phyloP scores from a whole-genome alignment of 2,888 invertebrate genomes.

The Megaustenia siamemsis region DNA sequence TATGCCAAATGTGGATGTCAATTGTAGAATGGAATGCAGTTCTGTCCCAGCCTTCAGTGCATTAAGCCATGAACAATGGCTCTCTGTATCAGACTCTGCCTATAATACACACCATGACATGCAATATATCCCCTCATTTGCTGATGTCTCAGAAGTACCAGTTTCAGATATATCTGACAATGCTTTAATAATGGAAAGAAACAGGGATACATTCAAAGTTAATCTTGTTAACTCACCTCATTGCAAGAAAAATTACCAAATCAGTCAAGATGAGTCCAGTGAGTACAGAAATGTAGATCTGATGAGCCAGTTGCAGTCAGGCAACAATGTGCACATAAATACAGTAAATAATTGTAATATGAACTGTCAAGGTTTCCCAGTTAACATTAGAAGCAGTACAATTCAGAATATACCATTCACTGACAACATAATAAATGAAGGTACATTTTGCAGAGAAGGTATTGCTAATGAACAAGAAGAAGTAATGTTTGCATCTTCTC shows the following conservation, averaged over 20 bases:
- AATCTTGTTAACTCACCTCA: conserved; percentile 7
- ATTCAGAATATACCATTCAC: not conserved
- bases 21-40: not conserved
- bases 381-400: not conserved
- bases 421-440: not conserved
- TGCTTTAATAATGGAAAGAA: not conserved
- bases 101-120: not conserved
- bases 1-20: not conserved
- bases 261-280: not conserved
- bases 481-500: not conserved
- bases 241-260: not conserved
- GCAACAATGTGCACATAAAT: not conserved
- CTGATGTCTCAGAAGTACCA: too few species aligned
- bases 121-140: not conserved
- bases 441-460: not conserved
- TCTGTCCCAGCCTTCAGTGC: not conserved
- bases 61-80: not conserved
- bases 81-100: too few species aligned
- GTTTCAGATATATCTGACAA: not conserved
- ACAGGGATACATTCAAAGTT: not conserved
- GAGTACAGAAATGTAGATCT: not conserved
- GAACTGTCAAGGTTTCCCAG: not conserved
- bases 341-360: not conserved
- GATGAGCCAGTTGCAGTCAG: not conserved
- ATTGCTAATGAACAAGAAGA: not conserved